Conservation (phyloP, 2,797 vertebrate genomes). For the Hippocampus kuda region DNA sequence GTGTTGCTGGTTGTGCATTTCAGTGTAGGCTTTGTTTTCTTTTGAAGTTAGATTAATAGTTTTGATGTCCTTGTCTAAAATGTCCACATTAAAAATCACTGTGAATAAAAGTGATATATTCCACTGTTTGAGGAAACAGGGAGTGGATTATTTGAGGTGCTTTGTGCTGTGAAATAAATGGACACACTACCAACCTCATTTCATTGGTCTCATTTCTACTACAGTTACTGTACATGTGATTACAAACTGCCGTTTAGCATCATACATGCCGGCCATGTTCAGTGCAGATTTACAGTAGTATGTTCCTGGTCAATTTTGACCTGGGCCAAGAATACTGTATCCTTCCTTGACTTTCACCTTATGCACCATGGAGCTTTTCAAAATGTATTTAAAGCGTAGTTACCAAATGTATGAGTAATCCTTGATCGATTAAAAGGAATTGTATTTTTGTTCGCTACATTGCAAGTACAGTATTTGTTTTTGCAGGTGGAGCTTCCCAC, state of each 20-base stretch:
- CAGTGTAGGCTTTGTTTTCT: slow-evolving; percentile 51
- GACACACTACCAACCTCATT: slow-evolving; percentile 60
- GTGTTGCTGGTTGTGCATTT: slow-evolving; percentile 68
- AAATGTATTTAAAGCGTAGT: too few species aligned
- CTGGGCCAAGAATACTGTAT: too few species aligned
- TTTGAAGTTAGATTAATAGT: slow-evolving; percentile 54
- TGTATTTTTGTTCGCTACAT: too few species aligned
- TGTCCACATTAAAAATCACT: slow-evolving; percentile 71
- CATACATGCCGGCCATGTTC: background rate
- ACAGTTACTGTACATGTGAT: slow-evolving; percentile 35
- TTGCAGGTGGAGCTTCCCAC: too few species aligned
- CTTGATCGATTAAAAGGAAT: too few species aligned
- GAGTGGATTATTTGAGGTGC: slow-evolving; percentile 70
- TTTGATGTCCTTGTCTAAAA: slow-evolving; percentile 68
- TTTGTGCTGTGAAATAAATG: slow-evolving; percentile 76
- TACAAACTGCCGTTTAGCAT: background rate
- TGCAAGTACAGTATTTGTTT: too few species aligned
- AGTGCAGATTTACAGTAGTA: background rate
- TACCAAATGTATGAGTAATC: too few species aligned
- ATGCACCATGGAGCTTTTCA: background rate
- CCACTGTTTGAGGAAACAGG: slow-evolving; percentile 58
- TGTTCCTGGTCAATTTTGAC: background rate
- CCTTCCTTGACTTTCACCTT: background rate
- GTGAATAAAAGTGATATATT: slow-evolving; percentile 66
- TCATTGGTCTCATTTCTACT: slow-evolving; percentile 52